Conservation (phyloP, 64 coral and sea anemone species). For the Porites australiensis region DNA sequence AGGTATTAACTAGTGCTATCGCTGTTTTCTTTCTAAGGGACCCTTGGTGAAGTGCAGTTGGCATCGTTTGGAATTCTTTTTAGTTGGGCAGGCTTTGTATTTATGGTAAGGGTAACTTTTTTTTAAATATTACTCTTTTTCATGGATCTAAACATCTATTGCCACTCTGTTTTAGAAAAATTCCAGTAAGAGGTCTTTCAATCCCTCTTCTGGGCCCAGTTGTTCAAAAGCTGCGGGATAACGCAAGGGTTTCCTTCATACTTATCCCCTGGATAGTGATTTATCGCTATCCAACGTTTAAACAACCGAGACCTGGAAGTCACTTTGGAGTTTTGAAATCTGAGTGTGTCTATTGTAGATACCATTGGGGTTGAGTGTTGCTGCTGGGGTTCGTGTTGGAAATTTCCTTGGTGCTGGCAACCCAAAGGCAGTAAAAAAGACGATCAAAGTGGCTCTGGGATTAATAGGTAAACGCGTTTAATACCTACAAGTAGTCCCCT, state of each 20-base stretch:
- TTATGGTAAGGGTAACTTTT: conserved; percentile 59
- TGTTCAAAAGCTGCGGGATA: no score
- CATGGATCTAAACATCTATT: no score
- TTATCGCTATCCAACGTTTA: no score
- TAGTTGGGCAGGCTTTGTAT: conserved; percentile 36
- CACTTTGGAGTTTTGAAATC: no score
- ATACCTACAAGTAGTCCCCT: no score
- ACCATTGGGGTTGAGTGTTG: conserved; percentile 62
- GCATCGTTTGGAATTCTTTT: conserved; percentile 62
- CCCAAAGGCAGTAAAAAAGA: conserved; percentile 43
- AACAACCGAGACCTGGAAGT: no score
- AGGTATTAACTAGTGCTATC: no score
- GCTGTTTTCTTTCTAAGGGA: conserved; percentile 33
- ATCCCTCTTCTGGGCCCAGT: no score
- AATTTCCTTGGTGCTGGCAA: conserved; percentile 68
- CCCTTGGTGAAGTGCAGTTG: conserved; percentile 56
- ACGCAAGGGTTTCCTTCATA: no score
- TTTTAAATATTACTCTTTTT: neutral
- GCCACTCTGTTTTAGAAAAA: no score
- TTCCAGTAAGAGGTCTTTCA: no score
- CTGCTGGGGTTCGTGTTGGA: conserved; percentile 75
- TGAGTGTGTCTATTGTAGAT: conserved; percentile 15
- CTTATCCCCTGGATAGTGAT: no score
- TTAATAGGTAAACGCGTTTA: conserved; percentile 6
- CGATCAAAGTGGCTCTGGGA: conserved; percentile 62